Evolutionary conservation across 2,888 invertebrate genomes (phyloP).

Genomic region (Phania funesta): DNA sequence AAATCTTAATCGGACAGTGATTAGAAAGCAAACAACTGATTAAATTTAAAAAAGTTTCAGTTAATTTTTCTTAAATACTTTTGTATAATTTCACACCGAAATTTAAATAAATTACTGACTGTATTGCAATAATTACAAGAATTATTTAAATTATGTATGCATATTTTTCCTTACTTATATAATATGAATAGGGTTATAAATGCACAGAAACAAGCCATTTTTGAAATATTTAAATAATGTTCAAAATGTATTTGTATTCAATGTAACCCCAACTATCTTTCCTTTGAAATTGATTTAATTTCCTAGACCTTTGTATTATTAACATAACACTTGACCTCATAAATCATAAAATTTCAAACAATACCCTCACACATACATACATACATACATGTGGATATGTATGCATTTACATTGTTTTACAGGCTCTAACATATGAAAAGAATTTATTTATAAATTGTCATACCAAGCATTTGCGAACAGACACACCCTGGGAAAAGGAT

Average conservation of each 20-base stretch:
- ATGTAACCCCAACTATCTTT: conserved; percentile 69
- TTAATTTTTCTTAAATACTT: neutral
- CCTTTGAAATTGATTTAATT: conserved; percentile 78
- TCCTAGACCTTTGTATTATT: conserved; percentile 72
- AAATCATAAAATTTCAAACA: conserved; percentile 66
- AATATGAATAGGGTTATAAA: conserved; percentile 42
- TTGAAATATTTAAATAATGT: conserved; percentile 29
- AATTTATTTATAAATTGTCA: conserved; percentile 52
- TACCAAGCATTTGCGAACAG: conserved; percentile 7
- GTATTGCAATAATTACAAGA: neutral
- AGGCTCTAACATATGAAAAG: conserved; percentile 50
- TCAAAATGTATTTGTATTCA: conserved; percentile 48
- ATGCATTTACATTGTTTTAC: conserved; percentile 4
- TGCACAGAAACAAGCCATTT: conserved; percentile 23
- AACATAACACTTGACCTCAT: conserved; percentile 72
- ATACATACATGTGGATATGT: neutral
- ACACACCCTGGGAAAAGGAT: neutral
- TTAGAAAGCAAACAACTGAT: neutral
- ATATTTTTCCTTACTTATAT: conserved; percentile 4
- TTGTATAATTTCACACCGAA: no score
- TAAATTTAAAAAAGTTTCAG: neutral
- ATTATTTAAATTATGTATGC: conserved; percentile 5
- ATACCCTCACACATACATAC: conserved; percentile 13
- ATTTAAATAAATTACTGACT: neutral
- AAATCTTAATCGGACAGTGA: neutral